Percentiles rank a stretch among this genome's conserved stretches.
phyloP scores from a whole-genome alignment of 2,888 invertebrate species.

The Villa cingulata region DNA sequence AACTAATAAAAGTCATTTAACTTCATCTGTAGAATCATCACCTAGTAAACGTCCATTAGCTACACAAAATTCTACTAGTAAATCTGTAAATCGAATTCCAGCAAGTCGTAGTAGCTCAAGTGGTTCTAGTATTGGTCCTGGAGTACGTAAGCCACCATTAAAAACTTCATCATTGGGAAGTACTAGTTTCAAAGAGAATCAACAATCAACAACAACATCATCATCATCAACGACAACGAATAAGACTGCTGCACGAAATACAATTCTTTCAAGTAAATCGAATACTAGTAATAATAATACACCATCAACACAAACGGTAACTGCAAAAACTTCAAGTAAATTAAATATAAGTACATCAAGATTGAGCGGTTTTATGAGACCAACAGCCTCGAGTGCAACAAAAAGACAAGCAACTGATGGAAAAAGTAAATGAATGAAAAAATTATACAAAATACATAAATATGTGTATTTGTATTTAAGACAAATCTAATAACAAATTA shows the following conservation, averaged over 20 bases:
- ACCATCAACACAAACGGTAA: slow-evolving; percentile 8
- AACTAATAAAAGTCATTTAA: slow-evolving; percentile 37
- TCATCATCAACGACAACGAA: slow-evolving; percentile 13
- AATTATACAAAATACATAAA: not conserved
- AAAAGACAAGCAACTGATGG: slow-evolving; percentile 38
- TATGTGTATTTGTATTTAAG: not conserved
- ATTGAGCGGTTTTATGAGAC: slow-evolving; percentile 64
- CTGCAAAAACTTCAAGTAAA: slow-evolving; percentile 14
- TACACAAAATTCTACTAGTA: slow-evolving; percentile 35
- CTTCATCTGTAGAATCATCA: slow-evolving; percentile 27
- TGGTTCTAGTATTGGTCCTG: slow-evolving; percentile 45
- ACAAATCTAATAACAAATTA: no score
- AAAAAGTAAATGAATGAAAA: slow-evolving; percentile 2
- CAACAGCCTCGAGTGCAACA: slow-evolving; percentile 71
- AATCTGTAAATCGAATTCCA: slow-evolving; percentile 34
- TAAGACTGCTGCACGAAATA: slow-evolving; percentile 20
- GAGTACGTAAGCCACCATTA: slow-evolving; percentile 22
- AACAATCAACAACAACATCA: slow-evolving; percentile 14
- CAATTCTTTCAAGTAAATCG: slow-evolving; percentile 17
- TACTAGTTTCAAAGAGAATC: slow-evolving; percentile 39
- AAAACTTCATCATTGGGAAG: slow-evolving; percentile 22
- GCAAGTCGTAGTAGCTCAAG: slow-evolving; percentile 47
- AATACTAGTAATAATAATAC: slow-evolving; percentile 16
- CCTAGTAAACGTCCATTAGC: slow-evolving; percentile 39
- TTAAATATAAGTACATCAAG: slow-evolving; percentile 18